phyloP scores from a whole-genome alignment of 2,888 invertebrate genomes.

The Apamea monoglypha region DNA sequence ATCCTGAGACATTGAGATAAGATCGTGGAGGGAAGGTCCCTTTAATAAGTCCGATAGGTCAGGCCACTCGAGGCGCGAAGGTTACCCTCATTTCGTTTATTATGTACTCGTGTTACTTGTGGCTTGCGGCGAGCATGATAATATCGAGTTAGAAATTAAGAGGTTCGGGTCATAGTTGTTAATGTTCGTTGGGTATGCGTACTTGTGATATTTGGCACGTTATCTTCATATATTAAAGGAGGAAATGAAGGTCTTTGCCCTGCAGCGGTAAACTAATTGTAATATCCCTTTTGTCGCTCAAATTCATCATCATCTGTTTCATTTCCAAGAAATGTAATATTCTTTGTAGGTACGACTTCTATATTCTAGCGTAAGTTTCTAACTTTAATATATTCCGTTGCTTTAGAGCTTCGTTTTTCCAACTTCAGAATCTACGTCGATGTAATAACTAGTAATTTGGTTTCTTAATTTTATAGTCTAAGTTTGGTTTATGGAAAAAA shows the following conservation, averaged over 20 bases:
- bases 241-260: not conserved
- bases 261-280: not conserved
- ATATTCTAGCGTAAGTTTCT: not conserved
- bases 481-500: not conserved
- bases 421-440: not conserved
- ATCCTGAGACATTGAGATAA: slow-evolving; percentile 69
- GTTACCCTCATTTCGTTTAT: slow-evolving; percentile 66
- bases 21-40: slow-evolving; percentile 68
- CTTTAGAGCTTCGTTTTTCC: not conserved
- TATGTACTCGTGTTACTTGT: slow-evolving; percentile 64
- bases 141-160: slow-evolving; percentile 60
- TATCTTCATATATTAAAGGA: not conserved
- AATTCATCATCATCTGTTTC: not conserved
- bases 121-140: slow-evolving; percentile 58
- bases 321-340: not conserved
- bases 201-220: slow-evolving; percentile 12
- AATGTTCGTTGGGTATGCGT: slow-evolving; percentile 30
- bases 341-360: not conserved
- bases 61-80: slow-evolving; percentile 67
- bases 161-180: slow-evolving; percentile 28
- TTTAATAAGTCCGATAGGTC: slow-evolving; percentile 77
- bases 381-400: not conserved
- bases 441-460: not conserved
- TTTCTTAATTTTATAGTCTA: not conserved
- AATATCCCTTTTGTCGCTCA: not conserved